Percentiles rank a stretch among this genome's conserved stretches.
These are phyloP conservation scores for Enteromius afrohamiltoni DNA, from an alignment of 2,797 vertebrate genomes.

Conservation along the genomic window DNA sequence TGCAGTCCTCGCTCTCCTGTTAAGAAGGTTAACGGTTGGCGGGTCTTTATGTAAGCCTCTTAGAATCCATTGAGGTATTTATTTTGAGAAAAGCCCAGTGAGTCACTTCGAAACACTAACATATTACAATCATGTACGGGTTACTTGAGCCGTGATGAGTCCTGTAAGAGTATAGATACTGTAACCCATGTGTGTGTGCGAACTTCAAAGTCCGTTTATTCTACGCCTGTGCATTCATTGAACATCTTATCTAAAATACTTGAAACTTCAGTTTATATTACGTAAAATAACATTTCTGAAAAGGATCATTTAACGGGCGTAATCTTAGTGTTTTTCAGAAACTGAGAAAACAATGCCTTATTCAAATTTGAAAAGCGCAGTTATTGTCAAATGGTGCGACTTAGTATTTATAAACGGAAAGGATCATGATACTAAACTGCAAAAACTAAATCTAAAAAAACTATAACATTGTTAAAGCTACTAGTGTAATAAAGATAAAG, in stretches of 20 bases:
- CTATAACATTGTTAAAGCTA: not conserved
- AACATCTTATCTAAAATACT: not conserved
- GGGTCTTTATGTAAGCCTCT: constrained; percentile 76
- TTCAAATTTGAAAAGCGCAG: not conserved
- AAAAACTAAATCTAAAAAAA: too few relatives aligned
- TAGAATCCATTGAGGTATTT: constrained; percentile 60
- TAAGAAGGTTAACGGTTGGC: constrained; percentile 73
- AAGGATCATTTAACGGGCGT: not conserved
- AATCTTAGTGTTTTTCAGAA: not conserved
- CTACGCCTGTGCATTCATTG: not conserved
- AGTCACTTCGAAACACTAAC: constrained; percentile 38
- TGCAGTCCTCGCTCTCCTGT: constrained; percentile 17
- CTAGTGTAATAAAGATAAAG: too few relatives aligned
- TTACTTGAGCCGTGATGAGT: not conserved
- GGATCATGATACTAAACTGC: not conserved
- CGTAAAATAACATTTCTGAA: not conserved
- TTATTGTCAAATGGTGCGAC: not conserved
- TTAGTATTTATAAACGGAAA: not conserved
- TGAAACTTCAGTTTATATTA: not conserved
- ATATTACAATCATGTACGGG: not conserved
- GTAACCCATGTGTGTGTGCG: not conserved
- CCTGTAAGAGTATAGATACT: not conserved
- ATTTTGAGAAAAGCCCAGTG: constrained; percentile 56
- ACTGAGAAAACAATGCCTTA: not conserved
- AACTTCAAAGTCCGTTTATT: not conserved